A percentile compares a stretch with the other conserved stretches of the same genome.
Evolutionary conservation across 2,113 vertebrate genomes (phyloP).

Genomic region (Albula glossodonta): DNA sequence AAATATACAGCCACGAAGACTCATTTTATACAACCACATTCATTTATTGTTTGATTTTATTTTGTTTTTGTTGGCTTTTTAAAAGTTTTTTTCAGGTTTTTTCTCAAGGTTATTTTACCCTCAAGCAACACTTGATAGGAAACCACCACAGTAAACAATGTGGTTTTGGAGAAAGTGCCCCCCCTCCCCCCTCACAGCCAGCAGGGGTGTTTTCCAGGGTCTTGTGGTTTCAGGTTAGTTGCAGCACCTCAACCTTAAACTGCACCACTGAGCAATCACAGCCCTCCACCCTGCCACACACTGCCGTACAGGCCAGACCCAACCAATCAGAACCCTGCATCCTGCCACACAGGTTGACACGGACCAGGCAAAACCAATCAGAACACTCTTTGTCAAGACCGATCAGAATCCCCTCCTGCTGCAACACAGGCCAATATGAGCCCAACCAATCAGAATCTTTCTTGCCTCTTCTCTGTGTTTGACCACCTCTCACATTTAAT

Average conservation of each 20-base stretch:
- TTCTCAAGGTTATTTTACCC: constrained; percentile 12
- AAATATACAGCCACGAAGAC: not conserved
- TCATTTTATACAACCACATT: not conserved
- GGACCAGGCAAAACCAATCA: not conserved
- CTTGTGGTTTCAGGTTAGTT: constrained; percentile 20
- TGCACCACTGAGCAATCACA: too few relatives aligned
- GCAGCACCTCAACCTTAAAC: not conserved
- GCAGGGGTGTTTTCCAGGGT: not conserved
- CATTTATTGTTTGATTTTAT: not conserved
- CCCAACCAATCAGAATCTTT: too few relatives aligned
- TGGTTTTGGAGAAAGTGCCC: not conserved
- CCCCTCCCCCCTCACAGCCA: not conserved
- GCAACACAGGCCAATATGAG: too few relatives aligned
- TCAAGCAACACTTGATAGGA: constrained; percentile 10
- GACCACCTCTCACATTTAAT: too few relatives aligned
- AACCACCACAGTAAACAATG: not conserved
- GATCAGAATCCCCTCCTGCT: too few relatives aligned
- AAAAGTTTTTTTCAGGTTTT: not conserved
- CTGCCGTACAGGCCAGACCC: not conserved
- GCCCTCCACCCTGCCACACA: not conserved
- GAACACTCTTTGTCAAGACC: not conserved
- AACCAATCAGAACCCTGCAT: not conserved
- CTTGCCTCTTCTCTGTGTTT: too few relatives aligned
- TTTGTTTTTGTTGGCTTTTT: constrained; percentile 6
- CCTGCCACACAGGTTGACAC: not conserved